phyloP scores from a whole-genome alignment of 2,113 vertebrate genomes.

The Cettia cetti region DNA sequence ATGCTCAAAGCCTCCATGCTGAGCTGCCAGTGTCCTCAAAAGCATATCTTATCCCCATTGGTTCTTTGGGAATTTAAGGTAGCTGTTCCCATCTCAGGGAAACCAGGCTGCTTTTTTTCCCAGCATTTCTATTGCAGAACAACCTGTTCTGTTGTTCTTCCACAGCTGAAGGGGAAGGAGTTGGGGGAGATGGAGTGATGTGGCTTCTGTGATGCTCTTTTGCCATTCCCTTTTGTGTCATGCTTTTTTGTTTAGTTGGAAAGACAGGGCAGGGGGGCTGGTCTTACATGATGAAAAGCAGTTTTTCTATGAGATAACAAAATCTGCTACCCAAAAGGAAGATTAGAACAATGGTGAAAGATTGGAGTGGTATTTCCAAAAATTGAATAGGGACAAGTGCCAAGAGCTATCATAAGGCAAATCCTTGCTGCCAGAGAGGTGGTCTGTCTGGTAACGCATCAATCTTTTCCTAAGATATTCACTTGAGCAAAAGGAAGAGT shows the following conservation, averaged over 20 bases:
- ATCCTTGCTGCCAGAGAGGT: background rate
- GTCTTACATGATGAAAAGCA: background rate
- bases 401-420: background rate
- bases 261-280: background rate
- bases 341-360: background rate
- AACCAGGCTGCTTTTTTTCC: background rate
- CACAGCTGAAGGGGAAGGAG: background rate
- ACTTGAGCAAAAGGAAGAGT: background rate
- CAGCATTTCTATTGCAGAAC: background rate
- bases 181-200: fast-evolving
- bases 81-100: background rate
- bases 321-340: background rate
- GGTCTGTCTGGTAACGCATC: background rate
- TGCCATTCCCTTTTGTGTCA: background rate
- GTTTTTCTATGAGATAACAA: background rate
- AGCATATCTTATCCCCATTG: background rate
- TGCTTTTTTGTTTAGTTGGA: background rate
- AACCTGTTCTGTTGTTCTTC: background rate
- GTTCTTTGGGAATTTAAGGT: background rate
- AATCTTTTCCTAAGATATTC: background rate
- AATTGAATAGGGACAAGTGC: background rate
- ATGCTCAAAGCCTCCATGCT: background rate
- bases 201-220: background rate
- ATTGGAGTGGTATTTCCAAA: background rate
- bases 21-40: background rate